Evolutionary conservation across 2,113 vertebrate species (phyloP).

Genomic region (Rhegmatorhina hoffmannsi): DNA sequence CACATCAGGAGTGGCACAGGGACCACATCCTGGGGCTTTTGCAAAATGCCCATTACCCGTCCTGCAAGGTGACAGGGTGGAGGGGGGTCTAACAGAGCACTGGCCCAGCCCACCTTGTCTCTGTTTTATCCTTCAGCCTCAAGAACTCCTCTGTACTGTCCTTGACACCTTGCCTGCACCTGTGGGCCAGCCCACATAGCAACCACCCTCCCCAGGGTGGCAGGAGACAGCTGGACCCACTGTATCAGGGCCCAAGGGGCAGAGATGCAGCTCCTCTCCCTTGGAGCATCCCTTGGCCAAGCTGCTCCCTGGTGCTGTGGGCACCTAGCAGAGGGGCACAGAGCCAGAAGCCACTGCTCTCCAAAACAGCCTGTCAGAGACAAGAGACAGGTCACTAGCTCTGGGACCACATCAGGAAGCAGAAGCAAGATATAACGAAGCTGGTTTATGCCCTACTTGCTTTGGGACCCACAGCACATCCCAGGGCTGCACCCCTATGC

Average conservation of each 20-base stretch:
- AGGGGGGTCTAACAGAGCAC: accelerated
- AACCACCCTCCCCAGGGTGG: too few relatives aligned
- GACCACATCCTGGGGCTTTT: background rate
- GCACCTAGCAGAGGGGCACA: accelerated
- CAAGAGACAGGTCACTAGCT: background rate
- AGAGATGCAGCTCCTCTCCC: background rate
- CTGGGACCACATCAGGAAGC: background rate
- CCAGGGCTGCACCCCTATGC: background rate
- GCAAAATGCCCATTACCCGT: accelerated
- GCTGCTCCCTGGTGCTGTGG: background rate
- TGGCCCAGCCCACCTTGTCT: background rate
- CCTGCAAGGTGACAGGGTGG: background rate
- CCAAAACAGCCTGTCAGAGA: background rate
- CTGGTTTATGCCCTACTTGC: background rate
- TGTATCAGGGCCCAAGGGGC: background rate
- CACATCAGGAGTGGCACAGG: background rate
- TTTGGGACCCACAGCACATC: background rate
- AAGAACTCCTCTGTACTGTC: background rate
- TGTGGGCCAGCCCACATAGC: accelerated
- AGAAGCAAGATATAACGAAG: background rate
- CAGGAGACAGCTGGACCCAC: background rate
- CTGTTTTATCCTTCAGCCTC: background rate
- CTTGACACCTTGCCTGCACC: background rate
- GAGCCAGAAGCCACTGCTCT: background rate
- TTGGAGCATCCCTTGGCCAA: background rate